Evolutionary conservation across 2,797 vertebrate species (phyloP).

Genomic region (Gorsachius magnificus): DNA sequence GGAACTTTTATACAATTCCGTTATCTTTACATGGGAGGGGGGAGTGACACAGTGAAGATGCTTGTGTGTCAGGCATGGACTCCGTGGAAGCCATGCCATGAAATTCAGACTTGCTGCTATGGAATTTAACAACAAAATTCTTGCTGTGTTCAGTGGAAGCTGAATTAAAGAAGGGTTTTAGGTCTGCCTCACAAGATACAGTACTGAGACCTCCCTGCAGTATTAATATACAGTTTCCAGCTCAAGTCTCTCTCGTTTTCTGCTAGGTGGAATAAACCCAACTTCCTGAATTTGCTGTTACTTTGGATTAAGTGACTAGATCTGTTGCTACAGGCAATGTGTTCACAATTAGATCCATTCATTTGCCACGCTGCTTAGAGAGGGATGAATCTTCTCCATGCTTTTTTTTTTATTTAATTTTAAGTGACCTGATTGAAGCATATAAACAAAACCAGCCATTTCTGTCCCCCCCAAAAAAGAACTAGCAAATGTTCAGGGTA

Average conservation of each 20-base stretch:
- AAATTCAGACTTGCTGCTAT: background rate
- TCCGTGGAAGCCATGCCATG: background rate
- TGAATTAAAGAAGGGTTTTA: background rate
- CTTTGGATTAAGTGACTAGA: background rate
- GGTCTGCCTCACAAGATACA: background rate
- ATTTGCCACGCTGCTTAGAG: background rate
- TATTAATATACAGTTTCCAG: background rate
- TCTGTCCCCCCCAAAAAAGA: background rate
- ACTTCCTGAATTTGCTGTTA: background rate
- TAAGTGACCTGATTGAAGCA: background rate
- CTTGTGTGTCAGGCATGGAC: background rate
- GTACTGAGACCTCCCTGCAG: background rate
- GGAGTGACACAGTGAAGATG: background rate
- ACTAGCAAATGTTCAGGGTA: background rate
- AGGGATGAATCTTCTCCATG: background rate
- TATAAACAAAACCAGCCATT: background rate
- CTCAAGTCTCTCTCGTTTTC: background rate
- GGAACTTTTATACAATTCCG: background rate
- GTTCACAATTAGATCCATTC: background rate
- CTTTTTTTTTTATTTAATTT: background rate
- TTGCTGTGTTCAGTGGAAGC: background rate
- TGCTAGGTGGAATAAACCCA: background rate
- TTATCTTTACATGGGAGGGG: background rate
- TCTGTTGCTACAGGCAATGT: background rate
- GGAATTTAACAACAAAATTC: background rate